Evolutionary conservation across 2,113 vertebrate genomes (phyloP), one percentile per base, ranked within the genome.

Genomic region (Sclerurus mexicanus): DNA sequence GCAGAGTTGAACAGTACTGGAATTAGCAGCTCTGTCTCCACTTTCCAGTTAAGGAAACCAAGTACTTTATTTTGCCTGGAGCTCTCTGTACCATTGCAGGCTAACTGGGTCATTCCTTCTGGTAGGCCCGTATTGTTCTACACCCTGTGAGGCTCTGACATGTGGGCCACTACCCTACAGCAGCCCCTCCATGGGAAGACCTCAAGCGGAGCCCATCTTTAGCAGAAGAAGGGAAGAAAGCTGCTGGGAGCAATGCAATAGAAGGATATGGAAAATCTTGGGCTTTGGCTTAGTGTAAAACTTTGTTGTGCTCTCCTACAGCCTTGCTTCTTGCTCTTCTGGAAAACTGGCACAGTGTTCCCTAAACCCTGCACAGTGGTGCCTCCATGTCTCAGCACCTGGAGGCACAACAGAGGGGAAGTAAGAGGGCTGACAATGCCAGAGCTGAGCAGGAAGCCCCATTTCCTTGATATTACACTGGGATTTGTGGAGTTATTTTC

Each of bases 401-500:
- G 3, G 27, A 59, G 44, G 27, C n/a, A 44, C 0, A 17, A 17
- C 44, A 49, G 33, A 50, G 35, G 42, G 25, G 16, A 75, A 35
- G n/a, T 25, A n/a, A 82, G 35, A 64, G 10, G 17, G 60, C 13
- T 94, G 85, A 10, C 30, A 59, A 1, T 44, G 21, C 58, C 71
- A 75, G 33, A 35, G 39, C 33, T 74, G 63, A n/a, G 21, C 2
- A 1, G 42, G n/a, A 71, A 96, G 47, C 8, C 52, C 0, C 4
- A 73, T 89, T 85, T 94, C 86, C 87, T 93, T 85, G 22, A 40
- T 52, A 50, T 75, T 35, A 39, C 0, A 0, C 16, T 92, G 58
- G 40, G 31, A 89, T 82, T 60, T 95, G 62, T 49, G 47, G 50
- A 60, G 17, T 85, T 97, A 49, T 91, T 96, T 93, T 93, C 66